These are phyloP conservation scores for Takifugu ocellatus DNA, from an alignment of 2,797 vertebrate species.

Conservation along the genomic window DNA sequence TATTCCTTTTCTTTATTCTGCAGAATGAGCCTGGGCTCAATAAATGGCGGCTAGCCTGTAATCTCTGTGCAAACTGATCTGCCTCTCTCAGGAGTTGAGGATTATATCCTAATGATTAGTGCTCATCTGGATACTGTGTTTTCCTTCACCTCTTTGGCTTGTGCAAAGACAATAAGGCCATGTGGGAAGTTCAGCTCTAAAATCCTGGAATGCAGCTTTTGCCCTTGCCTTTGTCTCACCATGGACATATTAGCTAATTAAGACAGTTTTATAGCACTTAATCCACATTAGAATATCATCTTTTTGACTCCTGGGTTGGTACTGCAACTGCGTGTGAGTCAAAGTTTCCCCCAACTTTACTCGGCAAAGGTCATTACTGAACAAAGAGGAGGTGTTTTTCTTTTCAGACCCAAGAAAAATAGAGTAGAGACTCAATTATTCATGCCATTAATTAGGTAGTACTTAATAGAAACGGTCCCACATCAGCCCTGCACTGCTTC, in stretches of 20 bases:
- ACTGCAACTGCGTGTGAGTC: constrained; percentile 17
- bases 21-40: constrained; percentile 75
- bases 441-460: constrained; percentile 69
- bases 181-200: constrained; percentile 52
- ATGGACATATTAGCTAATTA: constrained; percentile 49
- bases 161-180: constrained; percentile 64
- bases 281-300: constrained; percentile 28
- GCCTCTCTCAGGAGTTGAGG: constrained; percentile 72
- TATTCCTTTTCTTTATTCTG: constrained; percentile 73
- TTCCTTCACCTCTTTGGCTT: constrained; percentile 71
- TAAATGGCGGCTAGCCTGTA: constrained; percentile 73
- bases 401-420: constrained; percentile 68
- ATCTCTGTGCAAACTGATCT: constrained; percentile 78
- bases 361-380: constrained; percentile 60
- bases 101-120: constrained; percentile 81
- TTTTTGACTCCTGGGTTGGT: constrained; percentile 12
- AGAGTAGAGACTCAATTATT: constrained; percentile 65
- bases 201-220: constrained; percentile 56
- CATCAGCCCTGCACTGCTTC: constrained; percentile 60
- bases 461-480: constrained; percentile 75
- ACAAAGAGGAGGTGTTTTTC: constrained; percentile 47
- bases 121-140: constrained; percentile 76
- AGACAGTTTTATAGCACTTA: constrained; percentile 30
- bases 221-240: constrained; percentile 64
- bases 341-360: constrained; percentile 50